These are phyloP conservation scores for Yponomeuta plumbellus DNA, from an alignment of 2,888 invertebrate genomes.

Conservation along the genomic window DNA sequence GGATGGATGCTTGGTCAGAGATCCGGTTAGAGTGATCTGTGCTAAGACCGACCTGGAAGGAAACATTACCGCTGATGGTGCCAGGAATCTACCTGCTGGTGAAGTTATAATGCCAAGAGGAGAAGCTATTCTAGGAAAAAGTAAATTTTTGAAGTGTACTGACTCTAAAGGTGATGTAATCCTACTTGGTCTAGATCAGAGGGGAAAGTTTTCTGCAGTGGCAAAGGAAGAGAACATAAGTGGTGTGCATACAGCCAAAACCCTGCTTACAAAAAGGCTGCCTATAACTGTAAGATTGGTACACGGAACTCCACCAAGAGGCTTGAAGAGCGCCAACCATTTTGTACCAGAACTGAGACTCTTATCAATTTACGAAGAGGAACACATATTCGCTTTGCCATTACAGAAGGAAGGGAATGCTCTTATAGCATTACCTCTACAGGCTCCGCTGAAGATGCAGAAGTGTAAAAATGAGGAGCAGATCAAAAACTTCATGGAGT, in stretches of 20 bases:
- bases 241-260: slow-evolving; percentile 94
- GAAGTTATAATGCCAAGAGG: slow-evolving; percentile 89
- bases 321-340: slow-evolving; percentile 86
- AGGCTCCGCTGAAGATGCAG: slow-evolving; percentile 90
- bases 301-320: slow-evolving; percentile 91
- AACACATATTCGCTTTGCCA: slow-evolving; percentile 89
- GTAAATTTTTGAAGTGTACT: slow-evolving; percentile 90
- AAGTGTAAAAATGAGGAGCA: slow-evolving; percentile 89
- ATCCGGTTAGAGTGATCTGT: slow-evolving; percentile 83
- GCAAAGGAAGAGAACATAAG: slow-evolving; percentile 96
- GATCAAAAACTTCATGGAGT: slow-evolving; percentile 84
- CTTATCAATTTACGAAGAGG: slow-evolving; percentile 90
- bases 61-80: slow-evolving; percentile 80
- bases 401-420: slow-evolving; percentile 87
- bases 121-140: slow-evolving; percentile 81
- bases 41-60: slow-evolving; percentile 79
- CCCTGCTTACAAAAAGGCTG: slow-evolving; percentile 90
- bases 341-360: slow-evolving; percentile 91
- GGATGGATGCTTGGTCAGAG: slow-evolving; percentile 86
- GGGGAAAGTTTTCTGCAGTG: slow-evolving; percentile 93
- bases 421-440: slow-evolving; percentile 88
- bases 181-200: slow-evolving; percentile 88
- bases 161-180: slow-evolving; percentile 90
- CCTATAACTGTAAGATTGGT: slow-evolving; percentile 95
- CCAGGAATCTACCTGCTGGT: slow-evolving; percentile 86